Evolutionary conservation across 1,140 invertebrate species (phyloP).

Genomic region (Zaprionus africanus): DNA sequence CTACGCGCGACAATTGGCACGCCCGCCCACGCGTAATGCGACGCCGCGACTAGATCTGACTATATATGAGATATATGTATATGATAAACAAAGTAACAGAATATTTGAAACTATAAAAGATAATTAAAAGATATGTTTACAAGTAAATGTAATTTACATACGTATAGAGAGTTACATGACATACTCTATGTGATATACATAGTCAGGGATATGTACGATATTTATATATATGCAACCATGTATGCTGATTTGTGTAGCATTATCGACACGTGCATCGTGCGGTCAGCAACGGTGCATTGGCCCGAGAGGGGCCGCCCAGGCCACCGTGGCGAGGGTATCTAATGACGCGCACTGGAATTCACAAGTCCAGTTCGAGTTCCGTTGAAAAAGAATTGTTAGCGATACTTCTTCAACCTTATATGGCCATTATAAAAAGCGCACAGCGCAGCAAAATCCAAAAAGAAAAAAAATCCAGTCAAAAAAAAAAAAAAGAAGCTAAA

Average conservation of each 20-base stretch:
- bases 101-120: no score
- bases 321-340: conserved; percentile 42
- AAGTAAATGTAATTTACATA: no score
- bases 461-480: background rate
- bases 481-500: conserved; percentile 4
- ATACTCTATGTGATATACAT: no score
- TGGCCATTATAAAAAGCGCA: conserved; percentile 46
- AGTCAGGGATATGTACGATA: no score
- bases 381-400: conserved; percentile 48
- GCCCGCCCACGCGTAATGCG: conserved; percentile 68
- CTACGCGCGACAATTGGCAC: conserved; percentile 65
- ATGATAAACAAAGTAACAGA: background rate
- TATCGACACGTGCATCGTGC: conserved; percentile 29
- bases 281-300: conserved; percentile 61
- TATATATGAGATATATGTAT: background rate
- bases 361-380: conserved; percentile 62
- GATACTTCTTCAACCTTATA: conserved; percentile 43
- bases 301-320: conserved; percentile 20
- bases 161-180: no score
- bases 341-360: conserved; percentile 53
- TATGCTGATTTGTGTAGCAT: background rate
- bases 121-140: no score
- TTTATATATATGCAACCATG: background rate
- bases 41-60: conserved; percentile 5
- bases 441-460: conserved; percentile 47